These are phyloP conservation scores for Chlorodrepanis virens DNA, from an alignment of 2,113 vertebrate species.

Conservation along the genomic window DNA sequence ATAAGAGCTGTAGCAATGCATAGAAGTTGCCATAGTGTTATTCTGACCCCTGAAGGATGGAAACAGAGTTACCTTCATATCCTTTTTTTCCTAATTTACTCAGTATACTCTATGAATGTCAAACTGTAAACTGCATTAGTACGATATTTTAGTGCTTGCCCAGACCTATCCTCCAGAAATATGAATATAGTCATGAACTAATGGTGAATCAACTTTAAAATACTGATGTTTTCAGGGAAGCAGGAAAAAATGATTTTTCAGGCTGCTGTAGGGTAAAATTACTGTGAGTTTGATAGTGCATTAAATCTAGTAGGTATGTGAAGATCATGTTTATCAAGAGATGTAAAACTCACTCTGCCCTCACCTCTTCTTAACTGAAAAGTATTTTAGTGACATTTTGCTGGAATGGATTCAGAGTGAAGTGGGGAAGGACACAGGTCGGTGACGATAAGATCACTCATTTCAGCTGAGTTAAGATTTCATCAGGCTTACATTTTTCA, in stretches of 20 bases:
- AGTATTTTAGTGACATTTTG: conserved; percentile 27
- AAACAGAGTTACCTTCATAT: conserved; percentile 76
- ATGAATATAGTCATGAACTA: conserved; percentile 48
- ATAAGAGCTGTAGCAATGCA: conserved; percentile 49
- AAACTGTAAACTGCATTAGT: conserved; percentile 61
- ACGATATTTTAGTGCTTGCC: conserved; percentile 48
- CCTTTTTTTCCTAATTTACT: conserved; percentile 39
- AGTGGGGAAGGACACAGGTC: conserved; percentile 10
- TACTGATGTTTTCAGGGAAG: neutral
- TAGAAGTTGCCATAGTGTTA: conserved; percentile 73
- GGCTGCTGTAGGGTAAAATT: conserved; percentile 43
- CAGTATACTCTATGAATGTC: conserved; percentile 56
- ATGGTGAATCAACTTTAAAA: conserved; percentile 7
- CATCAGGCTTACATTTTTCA: conserved; percentile 30
- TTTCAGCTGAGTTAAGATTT: conserved; percentile 53
- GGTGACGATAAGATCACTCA: conserved; percentile 23
- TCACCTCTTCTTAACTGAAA: conserved; percentile 25
- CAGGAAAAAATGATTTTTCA: neutral
- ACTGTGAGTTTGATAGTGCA: neutral
- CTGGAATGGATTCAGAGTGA: conserved; percentile 24
- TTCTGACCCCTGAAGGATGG: conserved; percentile 84
- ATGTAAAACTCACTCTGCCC: neutral
- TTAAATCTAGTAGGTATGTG: neutral
- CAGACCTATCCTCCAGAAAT: conserved; percentile 41
- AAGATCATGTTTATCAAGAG: conserved; percentile 23